Evolutionary conservation across 1,140 invertebrate genomes (phyloP).

Genomic region (Lutraria rhynchaena): DNA sequence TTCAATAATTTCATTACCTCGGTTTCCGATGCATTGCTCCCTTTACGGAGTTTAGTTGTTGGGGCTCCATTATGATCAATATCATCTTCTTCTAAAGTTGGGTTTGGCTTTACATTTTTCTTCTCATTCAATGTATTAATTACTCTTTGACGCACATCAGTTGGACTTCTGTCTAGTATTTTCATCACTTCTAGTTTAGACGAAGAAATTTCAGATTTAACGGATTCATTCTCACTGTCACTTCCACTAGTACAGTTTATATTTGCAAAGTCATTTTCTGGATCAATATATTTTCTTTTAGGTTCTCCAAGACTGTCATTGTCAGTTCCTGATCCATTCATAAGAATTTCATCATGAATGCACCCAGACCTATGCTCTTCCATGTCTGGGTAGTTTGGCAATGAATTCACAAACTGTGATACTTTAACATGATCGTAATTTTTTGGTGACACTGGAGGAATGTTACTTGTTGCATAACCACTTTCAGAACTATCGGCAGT

Average conservation of each 20-base stretch:
- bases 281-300: not conserved
- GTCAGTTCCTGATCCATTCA: conserved; percentile 50
- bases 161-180: conserved; percentile 45
- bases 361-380: conserved; percentile 42
- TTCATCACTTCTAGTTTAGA: conserved; percentile 55
- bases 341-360: conserved; percentile 16
- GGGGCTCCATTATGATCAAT: not conserved
- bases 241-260: conserved; percentile 50
- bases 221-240: conserved; percentile 42
- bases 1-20: conserved; percentile 38
- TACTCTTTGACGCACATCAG: conserved; percentile 37
- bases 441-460: conserved; percentile 29
- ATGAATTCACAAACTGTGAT: conserved; percentile 50
- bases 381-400: conserved; percentile 50
- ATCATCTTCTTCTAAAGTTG: not conserved
- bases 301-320: not conserved
- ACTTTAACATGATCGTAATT: conserved; percentile 50
- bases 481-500: conserved; percentile 49
- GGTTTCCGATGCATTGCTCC: conserved; percentile 43
- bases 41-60: conserved; percentile 2
- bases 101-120: not conserved
- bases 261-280: conserved; percentile 10
- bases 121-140: conserved; percentile 20
- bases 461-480: conserved; percentile 50
- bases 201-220: conserved; percentile 21